Evolutionary conservation across 2,797 vertebrate genomes (phyloP).

Genomic region (Gobionotothen gibberifrons): DNA sequence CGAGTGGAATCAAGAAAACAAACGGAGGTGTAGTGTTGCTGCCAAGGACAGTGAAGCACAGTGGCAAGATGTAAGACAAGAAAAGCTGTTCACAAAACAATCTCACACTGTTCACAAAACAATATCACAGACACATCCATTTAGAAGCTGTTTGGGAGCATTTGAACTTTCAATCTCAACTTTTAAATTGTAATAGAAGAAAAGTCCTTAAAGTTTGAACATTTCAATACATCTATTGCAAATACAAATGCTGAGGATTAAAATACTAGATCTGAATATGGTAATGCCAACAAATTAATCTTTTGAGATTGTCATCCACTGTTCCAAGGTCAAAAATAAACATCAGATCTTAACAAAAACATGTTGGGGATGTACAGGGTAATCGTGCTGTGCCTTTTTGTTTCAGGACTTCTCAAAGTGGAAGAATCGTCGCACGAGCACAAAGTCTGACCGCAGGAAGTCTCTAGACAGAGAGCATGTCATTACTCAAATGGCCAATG

Average conservation of each 20-base stretch:
- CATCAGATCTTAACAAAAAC: neutral
- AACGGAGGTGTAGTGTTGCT: constrained; percentile 80
- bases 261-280: neutral
- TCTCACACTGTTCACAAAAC: too few species aligned
- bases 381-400: neutral
- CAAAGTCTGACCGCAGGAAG: constrained; percentile 89
- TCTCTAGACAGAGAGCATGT: constrained; percentile 90
- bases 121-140: too few species aligned
- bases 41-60: constrained; percentile 90
- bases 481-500: constrained; percentile 67
- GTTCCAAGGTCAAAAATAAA: neutral
- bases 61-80: constrained; percentile 92
- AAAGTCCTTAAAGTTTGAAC: too few species aligned
- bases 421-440: constrained; percentile 92
- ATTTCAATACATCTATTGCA: too few species aligned
- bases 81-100: neutral
- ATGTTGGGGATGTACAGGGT: neutral
- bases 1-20: constrained; percentile 83
- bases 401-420: constrained; percentile 93
- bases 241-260: too few species aligned
- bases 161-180: too few species aligned
- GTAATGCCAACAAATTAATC: neutral
- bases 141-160: too few species aligned
- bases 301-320: neutral
- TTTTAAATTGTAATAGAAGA: too few species aligned